A percentile compares a stretch with the other conserved stretches of the same genome.
These are phyloP conservation scores for Petrocephalus sullivani DNA, from an alignment of 2,797 vertebrate species.

Conservation along the genomic window DNA sequence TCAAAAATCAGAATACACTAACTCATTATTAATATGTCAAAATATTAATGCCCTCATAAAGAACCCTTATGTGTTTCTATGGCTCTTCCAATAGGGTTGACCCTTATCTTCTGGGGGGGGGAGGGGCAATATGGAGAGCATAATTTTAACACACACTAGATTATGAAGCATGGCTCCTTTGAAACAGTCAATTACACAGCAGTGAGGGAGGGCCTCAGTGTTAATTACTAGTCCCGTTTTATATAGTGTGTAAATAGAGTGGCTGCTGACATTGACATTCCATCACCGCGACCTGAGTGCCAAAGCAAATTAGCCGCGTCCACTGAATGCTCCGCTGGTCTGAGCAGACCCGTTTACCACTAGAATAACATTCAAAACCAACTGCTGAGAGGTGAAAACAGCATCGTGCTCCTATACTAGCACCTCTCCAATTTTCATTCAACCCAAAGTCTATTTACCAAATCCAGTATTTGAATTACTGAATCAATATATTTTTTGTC, in stretches of 20 bases:
- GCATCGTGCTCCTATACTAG: neutral
- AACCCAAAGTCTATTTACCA: neutral
- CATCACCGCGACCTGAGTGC: slow-evolving; percentile 83
- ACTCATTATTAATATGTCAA: slow-evolving; percentile 87
- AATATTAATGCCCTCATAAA: slow-evolving; percentile 93
- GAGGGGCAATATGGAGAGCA: slow-evolving; percentile 78
- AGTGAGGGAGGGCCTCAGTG: slow-evolving; percentile 89
- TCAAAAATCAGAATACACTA: slow-evolving; percentile 47
- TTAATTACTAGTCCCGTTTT: slow-evolving; percentile 98
- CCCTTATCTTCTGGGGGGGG: slow-evolving; percentile 73
- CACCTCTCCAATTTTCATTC: neutral
- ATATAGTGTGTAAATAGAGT: slow-evolving; percentile 95
- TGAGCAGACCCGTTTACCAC: slow-evolving; percentile 41
- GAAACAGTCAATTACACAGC: slow-evolving; percentile 84
- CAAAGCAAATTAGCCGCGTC: slow-evolving; percentile 70
- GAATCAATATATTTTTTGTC: neutral
- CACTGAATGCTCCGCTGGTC: slow-evolving; percentile 34
- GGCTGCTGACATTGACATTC: slow-evolving; percentile 99
- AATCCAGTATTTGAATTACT: neutral
- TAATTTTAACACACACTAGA: slow-evolving; percentile 88
- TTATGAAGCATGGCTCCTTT: slow-evolving; percentile 92
- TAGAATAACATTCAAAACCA: slow-evolving; percentile 43
- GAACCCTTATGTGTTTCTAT: slow-evolving; percentile 85
- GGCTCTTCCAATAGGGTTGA: slow-evolving; percentile 86
- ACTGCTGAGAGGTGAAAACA: neutral